Evolutionary conservation across 23 tunicate genomes (phyloP).

Genomic region (Halocynthia roretzi): DNA sequence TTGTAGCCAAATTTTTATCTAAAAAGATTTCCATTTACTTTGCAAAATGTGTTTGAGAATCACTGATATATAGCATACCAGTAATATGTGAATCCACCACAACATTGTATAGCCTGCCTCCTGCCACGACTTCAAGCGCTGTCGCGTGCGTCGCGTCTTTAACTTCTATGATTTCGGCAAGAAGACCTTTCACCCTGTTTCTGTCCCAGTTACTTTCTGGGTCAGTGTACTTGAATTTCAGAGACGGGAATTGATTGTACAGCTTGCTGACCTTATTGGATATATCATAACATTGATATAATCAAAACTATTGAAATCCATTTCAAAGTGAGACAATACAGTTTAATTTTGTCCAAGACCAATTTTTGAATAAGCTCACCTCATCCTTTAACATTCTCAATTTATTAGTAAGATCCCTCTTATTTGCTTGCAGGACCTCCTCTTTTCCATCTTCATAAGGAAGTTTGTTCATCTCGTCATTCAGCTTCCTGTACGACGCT

Average conservation of each 20-base stretch:
- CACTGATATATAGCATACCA: conserved; percentile 7
- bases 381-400: conserved; percentile 11
- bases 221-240: conserved; percentile 64
- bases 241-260: conserved; percentile 58
- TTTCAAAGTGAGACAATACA: not conserved
- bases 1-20: too few relatives aligned
- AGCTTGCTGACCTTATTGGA: conserved; percentile 16
- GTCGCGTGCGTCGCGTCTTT: conserved; percentile 49
- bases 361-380: not conserved
- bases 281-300: too few relatives aligned
- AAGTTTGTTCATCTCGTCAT: conserved; percentile 35
- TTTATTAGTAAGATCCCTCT: conserved; percentile 34
- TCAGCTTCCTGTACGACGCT: conserved; percentile 21
- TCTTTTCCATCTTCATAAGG: conserved; percentile 55
- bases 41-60: too few relatives aligned
- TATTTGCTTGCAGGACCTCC: conserved; percentile 40
- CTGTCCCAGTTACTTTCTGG: conserved; percentile 83
- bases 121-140: conserved; percentile 90
- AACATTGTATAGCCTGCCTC: conserved; percentile 80
- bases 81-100: conserved; percentile 82
- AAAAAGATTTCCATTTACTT: too few relatives aligned
- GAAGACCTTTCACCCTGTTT: conserved; percentile 57
- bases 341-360: too few relatives aligned
- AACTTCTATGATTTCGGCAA: conserved; percentile 65
- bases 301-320: not conserved